Percentiles rank a stretch among this genome's conserved stretches.
Conservation (phyloP, 2,797 vertebrate species). For the Clamator glandarius region DNA sequence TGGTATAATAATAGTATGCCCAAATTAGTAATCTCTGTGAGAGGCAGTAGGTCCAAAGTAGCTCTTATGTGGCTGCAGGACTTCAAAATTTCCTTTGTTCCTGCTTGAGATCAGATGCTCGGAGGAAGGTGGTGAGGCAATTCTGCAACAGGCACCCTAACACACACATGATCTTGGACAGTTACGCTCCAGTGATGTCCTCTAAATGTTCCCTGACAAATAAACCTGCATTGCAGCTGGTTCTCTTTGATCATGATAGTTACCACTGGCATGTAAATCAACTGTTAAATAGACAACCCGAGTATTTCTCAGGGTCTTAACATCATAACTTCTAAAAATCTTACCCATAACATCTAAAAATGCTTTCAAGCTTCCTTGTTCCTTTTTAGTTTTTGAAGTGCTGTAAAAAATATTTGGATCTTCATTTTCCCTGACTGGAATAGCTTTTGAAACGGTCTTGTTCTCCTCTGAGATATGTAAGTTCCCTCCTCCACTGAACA, state of each 20-base stretch:
- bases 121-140: not conserved
- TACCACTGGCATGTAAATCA: not conserved
- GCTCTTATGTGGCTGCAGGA: not conserved
- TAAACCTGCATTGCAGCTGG: not conserved
- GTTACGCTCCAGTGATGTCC: not conserved
- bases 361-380: not conserved
- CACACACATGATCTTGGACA: rapidly evolving
- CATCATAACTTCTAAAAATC: not conserved
- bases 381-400: not conserved
- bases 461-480: not conserved
- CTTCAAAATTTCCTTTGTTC: not conserved
- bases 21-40: not conserved
- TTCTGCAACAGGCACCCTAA: not conserved
- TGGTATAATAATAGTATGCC: too few species aligned
- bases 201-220: not conserved
- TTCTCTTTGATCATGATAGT: not conserved
- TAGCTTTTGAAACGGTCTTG: not conserved
- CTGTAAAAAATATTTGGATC: not conserved
- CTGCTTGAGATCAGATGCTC: not conserved
- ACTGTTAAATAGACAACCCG: not conserved
- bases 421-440: not conserved
- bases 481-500: not conserved
- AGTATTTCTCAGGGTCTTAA: not conserved
- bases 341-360: not conserved
- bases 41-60: not conserved